A percentile compares a stretch with the other conserved stretches of the same genome.
Evolutionary conservation across 2,888 invertebrate species (phyloP).

Genomic region (Deilephila elpenor): DNA sequence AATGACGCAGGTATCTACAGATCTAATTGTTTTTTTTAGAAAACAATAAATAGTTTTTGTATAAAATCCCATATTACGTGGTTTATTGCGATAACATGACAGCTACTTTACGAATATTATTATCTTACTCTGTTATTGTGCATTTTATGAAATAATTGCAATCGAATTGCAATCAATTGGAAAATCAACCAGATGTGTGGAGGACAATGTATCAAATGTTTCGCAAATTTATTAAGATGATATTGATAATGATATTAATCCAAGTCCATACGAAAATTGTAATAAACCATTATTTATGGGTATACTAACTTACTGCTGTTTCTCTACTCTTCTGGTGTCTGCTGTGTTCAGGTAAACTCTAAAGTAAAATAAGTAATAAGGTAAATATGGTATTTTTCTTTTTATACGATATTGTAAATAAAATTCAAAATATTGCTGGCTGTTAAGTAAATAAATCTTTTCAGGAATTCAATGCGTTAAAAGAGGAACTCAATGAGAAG

Average conservation of each 20-base stretch:
- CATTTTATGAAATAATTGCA: no score
- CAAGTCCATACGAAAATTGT: background rate
- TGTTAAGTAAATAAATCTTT: conserved; percentile 44
- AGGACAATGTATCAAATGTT: no score
- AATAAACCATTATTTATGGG: background rate
- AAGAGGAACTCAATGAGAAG: conserved; percentile 78
- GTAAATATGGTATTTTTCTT: background rate
- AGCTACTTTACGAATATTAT: background rate
- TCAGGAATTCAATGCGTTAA: conserved; percentile 74
- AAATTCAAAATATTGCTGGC: background rate
- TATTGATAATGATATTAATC: no score
- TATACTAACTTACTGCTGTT: conserved; percentile 4
- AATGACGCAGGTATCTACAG: conserved; percentile 92
- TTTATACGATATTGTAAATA: background rate
- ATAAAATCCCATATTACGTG: background rate
- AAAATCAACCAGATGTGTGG: background rate
- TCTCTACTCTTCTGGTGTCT: conserved; percentile 15
- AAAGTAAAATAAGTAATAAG: background rate
- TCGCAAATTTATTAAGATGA: background rate
- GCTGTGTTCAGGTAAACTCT: conserved; percentile 7
- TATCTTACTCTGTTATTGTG: no score
- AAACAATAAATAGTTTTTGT: conserved; percentile 19
- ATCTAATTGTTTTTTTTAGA: conserved; percentile 40
- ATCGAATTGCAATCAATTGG: background rate
- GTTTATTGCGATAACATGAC: conserved; percentile 6